Percentiles rank a stretch among this genome's conserved stretches.
Evolutionary conservation across 1,140 invertebrate species (phyloP).

Genomic region (Piezodorus guildinii): DNA sequence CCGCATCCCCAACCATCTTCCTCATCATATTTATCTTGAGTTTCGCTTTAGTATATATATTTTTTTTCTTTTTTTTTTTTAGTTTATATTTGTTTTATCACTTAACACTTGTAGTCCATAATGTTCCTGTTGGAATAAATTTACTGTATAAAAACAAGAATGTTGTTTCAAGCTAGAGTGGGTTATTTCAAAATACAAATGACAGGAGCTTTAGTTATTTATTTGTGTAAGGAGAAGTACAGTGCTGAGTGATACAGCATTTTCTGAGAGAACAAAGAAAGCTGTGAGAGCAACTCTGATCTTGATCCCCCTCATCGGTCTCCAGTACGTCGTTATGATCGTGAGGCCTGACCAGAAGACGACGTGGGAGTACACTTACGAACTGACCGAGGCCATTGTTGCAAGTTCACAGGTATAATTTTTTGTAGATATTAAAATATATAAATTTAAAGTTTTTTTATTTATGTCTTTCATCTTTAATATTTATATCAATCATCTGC

Average conservation of each 20-base stretch:
- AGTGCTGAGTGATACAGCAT: background rate
- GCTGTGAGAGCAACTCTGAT: constrained; percentile 60
- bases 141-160: constrained; percentile 22
- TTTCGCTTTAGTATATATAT: too few species aligned
- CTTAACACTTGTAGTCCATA: too few species aligned
- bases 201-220: background rate
- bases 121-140: too few species aligned
- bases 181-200: constrained; percentile 20
- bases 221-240: constrained; percentile 4
- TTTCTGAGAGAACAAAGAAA: constrained; percentile 26
- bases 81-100: too few species aligned
- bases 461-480: too few species aligned
- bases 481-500: too few species aligned
- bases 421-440: too few species aligned
- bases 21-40: too few species aligned
- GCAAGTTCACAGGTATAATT: constrained; percentile 68
- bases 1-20: too few species aligned
- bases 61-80: too few species aligned
- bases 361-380: constrained; percentile 63
- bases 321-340: constrained; percentile 76
- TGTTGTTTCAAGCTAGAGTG: constrained; percentile 26
- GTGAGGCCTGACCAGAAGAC: constrained; percentile 62
- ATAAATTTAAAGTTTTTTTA: too few species aligned
- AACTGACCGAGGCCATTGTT: constrained; percentile 68
- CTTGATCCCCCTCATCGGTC: constrained; percentile 66